These are phyloP conservation scores for Temnothorax nylanderi DNA, from an alignment of 1,140 invertebrate species.

Conservation along the genomic window DNA sequence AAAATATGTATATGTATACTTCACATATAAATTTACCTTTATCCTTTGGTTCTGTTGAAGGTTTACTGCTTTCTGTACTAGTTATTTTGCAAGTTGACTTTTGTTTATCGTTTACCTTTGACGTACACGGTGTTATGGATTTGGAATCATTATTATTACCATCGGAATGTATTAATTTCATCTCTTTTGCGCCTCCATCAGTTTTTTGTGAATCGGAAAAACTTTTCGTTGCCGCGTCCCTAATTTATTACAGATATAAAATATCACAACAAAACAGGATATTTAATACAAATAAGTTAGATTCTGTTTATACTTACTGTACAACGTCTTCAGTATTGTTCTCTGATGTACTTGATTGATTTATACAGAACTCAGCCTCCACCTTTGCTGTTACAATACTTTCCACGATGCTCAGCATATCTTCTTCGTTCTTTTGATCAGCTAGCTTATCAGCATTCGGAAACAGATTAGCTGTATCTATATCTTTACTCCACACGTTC, in stretches of 20 bases:
- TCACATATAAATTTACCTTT: slow-evolving; percentile 9
- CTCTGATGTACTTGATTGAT: slow-evolving; percentile 7
- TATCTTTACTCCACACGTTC: slow-evolving; percentile 61
- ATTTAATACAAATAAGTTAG: slow-evolving; percentile 3
- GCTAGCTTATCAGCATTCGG: slow-evolving; percentile 39
- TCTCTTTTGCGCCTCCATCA: not conserved
- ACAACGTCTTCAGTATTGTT: slow-evolving; percentile 29
- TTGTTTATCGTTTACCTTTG: slow-evolving; percentile 27
- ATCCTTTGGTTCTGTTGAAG: not conserved
- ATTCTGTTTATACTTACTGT: slow-evolving; percentile 55
- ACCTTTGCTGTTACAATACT: slow-evolving; percentile 67
- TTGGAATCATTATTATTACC: slow-evolving; percentile 66
- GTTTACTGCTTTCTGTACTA: slow-evolving; percentile 22
- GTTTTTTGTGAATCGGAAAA: slow-evolving; percentile 16
- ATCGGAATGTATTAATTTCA: slow-evolving; percentile 33
- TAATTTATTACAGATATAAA: slow-evolving; percentile 35
- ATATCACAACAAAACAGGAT: not conserved
- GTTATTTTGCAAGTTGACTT: not conserved
- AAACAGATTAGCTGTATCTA: slow-evolving; percentile 47
- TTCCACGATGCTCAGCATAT: slow-evolving; percentile 42
- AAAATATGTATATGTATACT: not conserved
- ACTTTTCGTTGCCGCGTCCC: slow-evolving; percentile 19
- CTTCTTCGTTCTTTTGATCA: slow-evolving; percentile 49
- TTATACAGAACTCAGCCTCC: slow-evolving; percentile 47
- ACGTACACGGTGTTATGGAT: slow-evolving; percentile 44